Percentiles rank a stretch among this genome's conserved stretches.
Evolutionary conservation across 2,113 vertebrate genomes (phyloP).

Genomic region (Heterotilapia buettikoferi): DNA sequence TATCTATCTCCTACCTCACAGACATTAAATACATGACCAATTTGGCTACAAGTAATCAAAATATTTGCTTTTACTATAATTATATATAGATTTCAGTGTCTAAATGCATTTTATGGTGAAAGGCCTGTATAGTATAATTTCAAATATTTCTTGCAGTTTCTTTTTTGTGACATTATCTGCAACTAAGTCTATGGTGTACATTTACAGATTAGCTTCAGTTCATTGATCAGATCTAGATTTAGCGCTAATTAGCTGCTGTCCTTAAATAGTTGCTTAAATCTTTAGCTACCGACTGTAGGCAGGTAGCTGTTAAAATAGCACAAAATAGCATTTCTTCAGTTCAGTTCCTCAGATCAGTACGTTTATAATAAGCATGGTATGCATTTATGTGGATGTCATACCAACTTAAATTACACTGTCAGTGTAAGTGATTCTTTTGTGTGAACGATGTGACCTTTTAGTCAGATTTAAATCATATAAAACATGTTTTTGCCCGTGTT

Average conservation of each 20-base stretch:
- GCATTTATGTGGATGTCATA: not conserved
- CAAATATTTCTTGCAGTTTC: not conserved
- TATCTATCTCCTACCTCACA: not conserved
- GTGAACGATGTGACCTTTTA: conserved; percentile 52
- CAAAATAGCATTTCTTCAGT: not conserved
- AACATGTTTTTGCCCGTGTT: conserved; percentile 14
- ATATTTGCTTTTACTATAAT: conserved; percentile 47
- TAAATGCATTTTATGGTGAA: conserved; percentile 5
- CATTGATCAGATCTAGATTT: conserved; percentile 46
- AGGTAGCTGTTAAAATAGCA: conserved; percentile 27
- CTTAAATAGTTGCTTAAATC: conserved; percentile 52
- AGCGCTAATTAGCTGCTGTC: conserved; percentile 43
- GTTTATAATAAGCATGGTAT: not conserved
- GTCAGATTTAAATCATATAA: conserved; percentile 33
- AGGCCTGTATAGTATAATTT: not conserved
- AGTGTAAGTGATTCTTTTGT: conserved; percentile 21
- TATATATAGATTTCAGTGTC: conserved; percentile 59
- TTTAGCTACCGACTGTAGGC: not conserved
- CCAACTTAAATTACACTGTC: conserved; percentile 33
- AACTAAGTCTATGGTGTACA: not conserved
- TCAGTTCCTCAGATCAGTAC: not conserved
- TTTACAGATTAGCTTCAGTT: conserved; percentile 46
- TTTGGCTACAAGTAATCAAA: conserved; percentile 16
- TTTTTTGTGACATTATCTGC: conserved; percentile 12
- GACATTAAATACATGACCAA: not conserved